Base-by-base conservation (phyloP, 2,888 invertebrate genomes). In the Chloroclystis v-ata region DNA sequence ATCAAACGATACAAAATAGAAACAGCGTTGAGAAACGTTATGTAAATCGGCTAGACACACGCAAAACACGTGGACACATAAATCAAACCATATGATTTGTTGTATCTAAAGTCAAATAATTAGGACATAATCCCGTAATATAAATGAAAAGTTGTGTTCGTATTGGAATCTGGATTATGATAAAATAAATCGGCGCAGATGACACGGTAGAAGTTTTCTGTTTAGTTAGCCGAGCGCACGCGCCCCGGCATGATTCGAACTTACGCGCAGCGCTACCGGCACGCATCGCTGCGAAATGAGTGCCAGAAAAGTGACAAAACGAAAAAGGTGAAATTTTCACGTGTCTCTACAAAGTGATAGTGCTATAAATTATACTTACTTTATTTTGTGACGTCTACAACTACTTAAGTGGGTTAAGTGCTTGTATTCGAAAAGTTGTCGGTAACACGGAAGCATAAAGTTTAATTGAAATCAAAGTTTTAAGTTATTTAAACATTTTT, bases 191-290 rank as follows among this genome's bases (percentile, higher is more conserved):
- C 64, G 60, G 62, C 60, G 64, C 59, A 62, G 56, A 64, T 61
- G 67, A 68, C 69, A 69, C 60, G 69, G 60, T 59, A 60, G 69
- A 59, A 44, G 13, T 46, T 47, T 43, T 47, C 40, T 41, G 54
- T 78, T 75, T 68, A 78, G 82, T 72, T 69, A 65, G 67, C 65
- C 61, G 61, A 69, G 65, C 69, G 68, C 69, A 66, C 56, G 60
- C 16, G 59, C 50, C 54, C 53, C 56, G 61, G 47, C 55, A 69
- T 69, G 72, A 70, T 65, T 67, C 72, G 72, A 60, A 67, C 72
- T 57, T 65, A 63, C 63, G 75, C 65, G 60, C 64, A 61, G 29
- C 63, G 65, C 33, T 48, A 57, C 48, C 64, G 66, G 32, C 49
- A 56, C 51, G 59, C 60, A 39, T 45, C 54, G 45, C 52, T 57